These are phyloP conservation scores for Endomychus coccineus DNA, from an alignment of 2,888 invertebrate genomes.

Conservation along the genomic window DNA sequence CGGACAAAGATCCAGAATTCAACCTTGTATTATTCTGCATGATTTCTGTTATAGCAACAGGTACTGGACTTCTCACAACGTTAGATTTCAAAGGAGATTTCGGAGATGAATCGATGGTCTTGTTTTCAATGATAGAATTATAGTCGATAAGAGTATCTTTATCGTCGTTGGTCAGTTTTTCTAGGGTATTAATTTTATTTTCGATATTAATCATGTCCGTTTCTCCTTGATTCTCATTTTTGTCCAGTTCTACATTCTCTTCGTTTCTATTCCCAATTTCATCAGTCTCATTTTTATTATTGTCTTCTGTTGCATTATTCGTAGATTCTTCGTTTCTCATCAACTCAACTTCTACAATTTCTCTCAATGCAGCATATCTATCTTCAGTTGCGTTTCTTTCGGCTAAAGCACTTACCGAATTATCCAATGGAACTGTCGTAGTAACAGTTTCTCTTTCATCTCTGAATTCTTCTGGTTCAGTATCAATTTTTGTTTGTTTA, in stretches of 20 bases:
- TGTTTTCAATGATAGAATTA: constrained; percentile 20
- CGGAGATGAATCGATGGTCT: constrained; percentile 17
- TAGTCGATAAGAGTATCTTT: background rate
- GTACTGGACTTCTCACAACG: constrained; percentile 42
- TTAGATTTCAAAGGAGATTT: constrained; percentile 28
- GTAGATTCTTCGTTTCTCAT: constrained; percentile 45
- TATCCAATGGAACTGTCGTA: background rate
- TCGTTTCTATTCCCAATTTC: constrained; percentile 43
- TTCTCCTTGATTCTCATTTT: constrained; percentile 31
- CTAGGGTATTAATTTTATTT: constrained; percentile 22
- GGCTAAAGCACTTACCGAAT: background rate
- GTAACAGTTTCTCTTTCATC: constrained; percentile 17
- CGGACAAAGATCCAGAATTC: constrained; percentile 56
- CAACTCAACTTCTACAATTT: constrained; percentile 57
- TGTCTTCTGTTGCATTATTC: constrained; percentile 49
- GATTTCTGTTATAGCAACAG: constrained; percentile 38
- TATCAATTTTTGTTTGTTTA: constrained; percentile 46
- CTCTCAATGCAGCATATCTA: constrained; percentile 74
- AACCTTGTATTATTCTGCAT: constrained; percentile 38
- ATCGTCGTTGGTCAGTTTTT: constrained; percentile 5
- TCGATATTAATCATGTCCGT: constrained; percentile 28
- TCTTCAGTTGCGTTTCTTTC: constrained; percentile 44
- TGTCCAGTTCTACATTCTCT: constrained; percentile 32
- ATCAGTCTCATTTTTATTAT: constrained; percentile 47
- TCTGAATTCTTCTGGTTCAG: constrained; percentile 36